These are phyloP conservation scores for Cyprinodon brontotheroides DNA, from an alignment of 2,113 vertebrate genomes.

Conservation along the genomic window DNA sequence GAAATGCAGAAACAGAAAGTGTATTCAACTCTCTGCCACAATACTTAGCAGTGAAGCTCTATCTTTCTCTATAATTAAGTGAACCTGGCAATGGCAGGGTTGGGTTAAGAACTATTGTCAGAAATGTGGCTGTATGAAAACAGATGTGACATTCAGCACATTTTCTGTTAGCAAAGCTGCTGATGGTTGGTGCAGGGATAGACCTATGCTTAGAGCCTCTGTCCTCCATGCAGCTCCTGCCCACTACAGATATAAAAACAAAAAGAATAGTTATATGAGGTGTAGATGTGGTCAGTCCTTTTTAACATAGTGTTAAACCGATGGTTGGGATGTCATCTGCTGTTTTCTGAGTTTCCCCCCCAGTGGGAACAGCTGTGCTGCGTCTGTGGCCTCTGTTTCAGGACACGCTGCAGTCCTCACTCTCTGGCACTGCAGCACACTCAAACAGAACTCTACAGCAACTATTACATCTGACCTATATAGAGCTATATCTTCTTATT, in stretches of 20 bases:
- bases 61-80: background rate
- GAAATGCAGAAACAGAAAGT: background rate
- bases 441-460: constrained; percentile 4
- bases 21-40: background rate
- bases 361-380: constrained; percentile 12
- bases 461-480: background rate
- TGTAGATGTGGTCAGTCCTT: background rate
- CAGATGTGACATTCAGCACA: background rate
- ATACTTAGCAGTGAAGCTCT: background rate
- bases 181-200: no score
- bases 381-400: constrained; percentile 35
- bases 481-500: background rate
- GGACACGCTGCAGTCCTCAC: constrained; percentile 45
- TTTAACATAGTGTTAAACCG: background rate
- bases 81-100: background rate
- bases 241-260: background rate
- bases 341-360: background rate
- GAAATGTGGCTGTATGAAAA: background rate
- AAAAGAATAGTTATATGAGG: background rate
- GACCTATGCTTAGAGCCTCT: no score
- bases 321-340: background rate
- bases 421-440: constrained; percentile 62
- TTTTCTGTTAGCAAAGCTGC: background rate
- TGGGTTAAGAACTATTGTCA: background rate
- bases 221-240: no score